phyloP scores from a whole-genome alignment of 2,888 invertebrate species.

The Aphidius colemani region DNA sequence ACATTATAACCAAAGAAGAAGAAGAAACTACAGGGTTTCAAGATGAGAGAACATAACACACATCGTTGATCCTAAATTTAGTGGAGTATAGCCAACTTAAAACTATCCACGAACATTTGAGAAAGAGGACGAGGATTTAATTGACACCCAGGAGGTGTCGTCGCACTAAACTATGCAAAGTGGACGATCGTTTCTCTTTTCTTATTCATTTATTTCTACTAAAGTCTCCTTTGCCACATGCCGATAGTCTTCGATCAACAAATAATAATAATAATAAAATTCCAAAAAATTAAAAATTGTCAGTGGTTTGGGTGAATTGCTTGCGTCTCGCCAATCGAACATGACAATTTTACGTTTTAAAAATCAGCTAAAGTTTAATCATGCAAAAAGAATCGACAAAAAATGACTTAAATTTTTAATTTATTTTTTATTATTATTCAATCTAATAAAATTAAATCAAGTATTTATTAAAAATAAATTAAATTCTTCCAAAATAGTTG shows the following conservation, averaged over 20 bases:
- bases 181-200: constrained; percentile 36
- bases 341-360: constrained; percentile 23
- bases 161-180: constrained; percentile 56
- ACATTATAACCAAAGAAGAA: constrained; percentile 1
- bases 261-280: background rate
- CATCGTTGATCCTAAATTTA: too few species aligned
- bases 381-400: constrained; percentile 6
- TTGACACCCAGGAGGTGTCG: constrained; percentile 57
- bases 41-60: constrained; percentile 8
- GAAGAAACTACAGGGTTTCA: constrained; percentile 11
- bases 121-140: constrained; percentile 49
- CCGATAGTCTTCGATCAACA: constrained; percentile 11
- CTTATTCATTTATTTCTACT: constrained; percentile 12
- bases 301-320: constrained; percentile 7
- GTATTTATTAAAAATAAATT: background rate
- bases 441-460: background rate
- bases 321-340: constrained; percentile 17
- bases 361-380: constrained; percentile 15
- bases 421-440: background rate
- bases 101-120: constrained; percentile 29
- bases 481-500: background rate
- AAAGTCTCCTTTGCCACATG: constrained; percentile 19
- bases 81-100: constrained; percentile 24
- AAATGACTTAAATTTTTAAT: background rate
- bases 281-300: background rate